phyloP scores from a whole-genome alignment of 2,888 invertebrate species.

The Tenthredo livida region DNA sequence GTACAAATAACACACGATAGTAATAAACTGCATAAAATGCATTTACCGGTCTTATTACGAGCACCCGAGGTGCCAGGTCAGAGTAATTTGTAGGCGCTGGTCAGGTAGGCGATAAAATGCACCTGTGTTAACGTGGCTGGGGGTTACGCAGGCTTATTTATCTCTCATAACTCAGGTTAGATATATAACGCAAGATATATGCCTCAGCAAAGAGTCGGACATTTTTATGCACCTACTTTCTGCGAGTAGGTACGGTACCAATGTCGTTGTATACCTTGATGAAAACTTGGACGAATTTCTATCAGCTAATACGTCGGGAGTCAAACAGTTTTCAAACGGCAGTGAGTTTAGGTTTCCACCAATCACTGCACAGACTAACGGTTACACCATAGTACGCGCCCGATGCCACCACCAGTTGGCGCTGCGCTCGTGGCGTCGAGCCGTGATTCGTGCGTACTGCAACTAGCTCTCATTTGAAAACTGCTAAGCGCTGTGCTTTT shows the following conservation, averaged over 20 bases:
- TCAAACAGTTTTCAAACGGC: not conserved
- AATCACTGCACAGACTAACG: not conserved
- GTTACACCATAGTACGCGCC: not conserved
- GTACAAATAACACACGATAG: slow-evolving; percentile 19
- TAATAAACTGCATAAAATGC: slow-evolving; percentile 36
- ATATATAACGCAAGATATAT: slow-evolving; percentile 9
- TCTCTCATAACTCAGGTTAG: slow-evolving; percentile 10
- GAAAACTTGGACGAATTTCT: not conserved
- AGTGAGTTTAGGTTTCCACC: not conserved
- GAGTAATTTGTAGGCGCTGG: slow-evolving; percentile 35
- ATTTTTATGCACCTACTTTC: not conserved
- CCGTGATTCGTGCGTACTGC: not conserved
- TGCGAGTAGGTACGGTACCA: too few species aligned
- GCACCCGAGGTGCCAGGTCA: slow-evolving; percentile 24
- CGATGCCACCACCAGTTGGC: slow-evolving; percentile 10
- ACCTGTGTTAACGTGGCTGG: slow-evolving; percentile 32
- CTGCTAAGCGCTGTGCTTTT: not conserved
- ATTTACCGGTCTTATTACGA: slow-evolving; percentile 42
- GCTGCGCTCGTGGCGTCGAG: not conserved
- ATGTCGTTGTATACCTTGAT: too few species aligned
- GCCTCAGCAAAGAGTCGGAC: not conserved
- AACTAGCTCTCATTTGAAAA: not conserved
- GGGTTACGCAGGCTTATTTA: slow-evolving; percentile 29
- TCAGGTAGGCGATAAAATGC: slow-evolving; percentile 38
- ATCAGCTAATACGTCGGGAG: not conserved